Evolutionary conservation across 2,888 invertebrate species (phyloP).

Genomic region (Meta bourneti): DNA sequence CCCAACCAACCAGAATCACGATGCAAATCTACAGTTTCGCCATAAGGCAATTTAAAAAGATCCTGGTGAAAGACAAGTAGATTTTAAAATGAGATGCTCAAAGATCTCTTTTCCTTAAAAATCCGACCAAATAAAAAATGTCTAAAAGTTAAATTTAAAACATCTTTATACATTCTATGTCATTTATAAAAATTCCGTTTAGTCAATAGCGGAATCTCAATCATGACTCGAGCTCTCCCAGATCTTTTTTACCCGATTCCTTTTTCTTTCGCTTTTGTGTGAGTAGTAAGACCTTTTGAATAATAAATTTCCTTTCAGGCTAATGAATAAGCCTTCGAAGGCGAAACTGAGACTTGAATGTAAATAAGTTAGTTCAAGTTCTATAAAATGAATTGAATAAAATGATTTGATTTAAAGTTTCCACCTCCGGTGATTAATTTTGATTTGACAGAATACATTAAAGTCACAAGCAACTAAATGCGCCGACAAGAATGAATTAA

Average conservation of each 20-base stretch:
- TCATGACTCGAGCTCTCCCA: neutral
- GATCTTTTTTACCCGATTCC: neutral
- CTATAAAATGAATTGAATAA: neutral
- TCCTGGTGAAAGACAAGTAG: neutral
- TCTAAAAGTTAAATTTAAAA: neutral
- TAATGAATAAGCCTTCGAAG: neutral
- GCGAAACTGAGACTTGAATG: neutral
- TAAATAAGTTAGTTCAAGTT: conserved; percentile 1
- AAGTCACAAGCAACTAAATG: neutral
- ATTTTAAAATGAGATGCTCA: neutral
- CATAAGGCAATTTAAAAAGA: neutral
- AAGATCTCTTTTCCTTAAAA: neutral
- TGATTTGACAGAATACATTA: neutral
- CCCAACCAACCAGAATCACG: too few relatives aligned
- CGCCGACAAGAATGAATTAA: too few relatives aligned
- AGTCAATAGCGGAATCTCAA: neutral
- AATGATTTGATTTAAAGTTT: conserved; percentile 1
- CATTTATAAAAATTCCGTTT: neutral
- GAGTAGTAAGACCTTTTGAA: neutral
- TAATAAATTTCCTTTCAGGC: neutral
- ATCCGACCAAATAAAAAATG: neutral
- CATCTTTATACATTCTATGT: neutral
- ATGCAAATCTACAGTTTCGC: neutral
- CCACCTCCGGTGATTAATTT: neutral
- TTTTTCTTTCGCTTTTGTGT: neutral